Conservation (phyloP, 2,797 vertebrate species). For the Choloepus didactylus region DNA sequence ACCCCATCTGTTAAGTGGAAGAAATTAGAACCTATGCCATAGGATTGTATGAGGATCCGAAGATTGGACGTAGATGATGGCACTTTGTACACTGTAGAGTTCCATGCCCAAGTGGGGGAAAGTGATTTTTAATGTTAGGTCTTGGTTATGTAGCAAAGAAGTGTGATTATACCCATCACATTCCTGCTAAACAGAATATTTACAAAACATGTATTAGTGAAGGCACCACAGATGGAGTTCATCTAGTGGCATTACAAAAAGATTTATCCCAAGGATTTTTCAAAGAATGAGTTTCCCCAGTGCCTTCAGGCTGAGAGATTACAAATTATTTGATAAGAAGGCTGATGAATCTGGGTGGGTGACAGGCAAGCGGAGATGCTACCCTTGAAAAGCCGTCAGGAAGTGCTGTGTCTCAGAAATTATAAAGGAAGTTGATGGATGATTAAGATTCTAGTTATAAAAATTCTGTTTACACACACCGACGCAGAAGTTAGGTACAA, state of each 20-base stretch:
- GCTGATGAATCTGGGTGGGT: constrained; percentile 5
- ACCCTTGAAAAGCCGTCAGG: constrained; percentile 33
- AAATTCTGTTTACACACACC: background rate
- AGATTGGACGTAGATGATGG: background rate
- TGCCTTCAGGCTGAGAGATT: constrained; percentile 50
- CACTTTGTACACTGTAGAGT: background rate
- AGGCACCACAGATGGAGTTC: background rate
- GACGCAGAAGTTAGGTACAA: background rate
- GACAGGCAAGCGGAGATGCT: background rate
- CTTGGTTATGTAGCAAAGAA: background rate
- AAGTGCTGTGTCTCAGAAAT: background rate
- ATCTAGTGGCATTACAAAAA: constrained; percentile 49
- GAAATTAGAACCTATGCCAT: background rate
- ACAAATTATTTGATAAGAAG: constrained; percentile 70
- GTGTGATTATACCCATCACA: background rate
- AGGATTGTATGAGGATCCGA: background rate
- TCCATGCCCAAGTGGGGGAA: background rate
- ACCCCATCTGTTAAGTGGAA: background rate
- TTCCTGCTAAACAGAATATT: background rate
- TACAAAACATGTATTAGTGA: constrained; percentile 37
- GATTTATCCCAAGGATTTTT: constrained; percentile 39
- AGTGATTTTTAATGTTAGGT: background rate
- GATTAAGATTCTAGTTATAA: constrained; percentile 60
- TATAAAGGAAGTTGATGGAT: background rate
- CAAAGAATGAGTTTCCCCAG: constrained; percentile 55